Conservation (phyloP, 2,888 invertebrate genomes). For the Lamellibrachia satsuma region DNA sequence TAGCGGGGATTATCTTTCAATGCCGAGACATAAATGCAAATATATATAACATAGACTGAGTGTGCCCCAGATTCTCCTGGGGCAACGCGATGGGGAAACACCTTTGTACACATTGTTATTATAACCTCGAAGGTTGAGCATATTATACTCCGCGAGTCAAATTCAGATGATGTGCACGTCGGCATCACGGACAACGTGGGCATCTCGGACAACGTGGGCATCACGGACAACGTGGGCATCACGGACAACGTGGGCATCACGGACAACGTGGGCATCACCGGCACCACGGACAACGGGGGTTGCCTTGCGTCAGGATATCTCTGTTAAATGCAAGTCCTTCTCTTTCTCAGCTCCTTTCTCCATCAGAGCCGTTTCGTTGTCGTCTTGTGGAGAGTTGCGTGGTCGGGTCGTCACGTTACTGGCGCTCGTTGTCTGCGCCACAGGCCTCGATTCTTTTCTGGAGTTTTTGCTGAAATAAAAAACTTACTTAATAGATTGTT, state of each 20-base stretch:
- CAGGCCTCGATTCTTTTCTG: background rate
- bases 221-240: background rate
- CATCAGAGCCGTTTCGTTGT: background rate
- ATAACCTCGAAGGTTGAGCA: background rate
- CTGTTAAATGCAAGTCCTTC: background rate
- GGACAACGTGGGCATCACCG: background rate
- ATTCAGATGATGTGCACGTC: background rate
- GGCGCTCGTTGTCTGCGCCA: background rate
- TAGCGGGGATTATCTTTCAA: background rate
- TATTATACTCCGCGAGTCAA: background rate
- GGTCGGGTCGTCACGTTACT: background rate
- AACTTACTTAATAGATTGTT: too few relatives aligned
- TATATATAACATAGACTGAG: background rate
- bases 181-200: background rate
- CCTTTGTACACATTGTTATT: background rate
- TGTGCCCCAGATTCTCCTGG: background rate
- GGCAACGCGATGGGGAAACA: background rate
- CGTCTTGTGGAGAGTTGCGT: background rate
- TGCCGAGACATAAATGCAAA: background rate
- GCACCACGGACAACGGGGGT: background rate
- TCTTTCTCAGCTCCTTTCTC: background rate
- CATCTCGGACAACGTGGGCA: background rate
- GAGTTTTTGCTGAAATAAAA: background rate
- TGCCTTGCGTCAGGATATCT: background rate
- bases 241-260: background rate